These are phyloP conservation scores for Nanger granti DNA, from an alignment of 2,113 vertebrate genomes.

Conservation along the genomic window DNA sequence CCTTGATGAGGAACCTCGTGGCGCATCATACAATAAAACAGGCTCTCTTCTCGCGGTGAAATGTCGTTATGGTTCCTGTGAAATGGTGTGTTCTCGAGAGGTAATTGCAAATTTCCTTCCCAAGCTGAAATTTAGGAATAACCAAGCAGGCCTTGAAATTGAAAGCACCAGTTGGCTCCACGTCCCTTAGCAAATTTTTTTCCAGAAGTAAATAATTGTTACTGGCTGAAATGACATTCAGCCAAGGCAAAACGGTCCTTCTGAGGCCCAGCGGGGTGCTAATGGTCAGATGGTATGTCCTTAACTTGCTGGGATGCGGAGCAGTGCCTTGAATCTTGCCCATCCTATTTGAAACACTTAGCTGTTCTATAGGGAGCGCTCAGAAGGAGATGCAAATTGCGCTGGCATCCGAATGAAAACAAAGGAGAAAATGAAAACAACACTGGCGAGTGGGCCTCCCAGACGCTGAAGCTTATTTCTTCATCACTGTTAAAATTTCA, in stretches of 20 bases:
- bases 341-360: slow-evolving; percentile 61
- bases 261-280: slow-evolving; percentile 51
- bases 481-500: not conserved
- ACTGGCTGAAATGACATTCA: slow-evolving; percentile 64
- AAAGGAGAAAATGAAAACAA: slow-evolving; percentile 36
- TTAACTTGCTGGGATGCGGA: slow-evolving; percentile 2
- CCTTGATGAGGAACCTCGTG: slow-evolving; percentile 21
- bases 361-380: slow-evolving; percentile 58
- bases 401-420: slow-evolving; percentile 33
- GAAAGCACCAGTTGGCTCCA: slow-evolving; percentile 54
- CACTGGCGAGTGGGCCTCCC: not conserved
- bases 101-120: slow-evolving; percentile 62
- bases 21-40: not conserved
- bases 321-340: slow-evolving; percentile 16
- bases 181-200: slow-evolving; percentile 55
- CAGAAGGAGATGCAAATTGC: slow-evolving; percentile 42
- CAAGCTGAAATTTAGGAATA: slow-evolving; percentile 57
- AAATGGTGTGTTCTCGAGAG: slow-evolving; percentile 38
- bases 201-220: slow-evolving; percentile 69
- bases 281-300: slow-evolving; percentile 58
- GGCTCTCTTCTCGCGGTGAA: not conserved
- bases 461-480: not conserved
- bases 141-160: slow-evolving; percentile 48
- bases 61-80: not conserved
- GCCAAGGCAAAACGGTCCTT: slow-evolving; percentile 49